Evolutionary conservation across 1,140 invertebrate genomes (phyloP).

Genomic region (Sitodiplosis mosellana): DNA sequence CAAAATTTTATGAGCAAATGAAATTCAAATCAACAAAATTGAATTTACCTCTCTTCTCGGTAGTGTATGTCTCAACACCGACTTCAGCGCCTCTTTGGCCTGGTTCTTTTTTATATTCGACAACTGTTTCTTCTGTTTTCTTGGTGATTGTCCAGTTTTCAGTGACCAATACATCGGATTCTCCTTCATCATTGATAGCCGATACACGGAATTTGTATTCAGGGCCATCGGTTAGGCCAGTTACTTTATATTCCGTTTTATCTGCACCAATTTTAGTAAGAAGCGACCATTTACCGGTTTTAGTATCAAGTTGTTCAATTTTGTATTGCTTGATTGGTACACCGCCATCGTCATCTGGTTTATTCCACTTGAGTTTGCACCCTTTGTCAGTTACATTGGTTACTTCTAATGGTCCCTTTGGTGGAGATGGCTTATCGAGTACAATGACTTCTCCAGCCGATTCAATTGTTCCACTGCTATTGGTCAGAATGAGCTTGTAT

Average conservation of each 20-base stretch:
- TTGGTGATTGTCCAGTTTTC: not conserved
- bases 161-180: not conserved
- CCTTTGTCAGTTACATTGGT: conserved; percentile 69
- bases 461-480: conserved; percentile 72
- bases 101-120: not conserved
- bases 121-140: not conserved
- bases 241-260: conserved; percentile 72
- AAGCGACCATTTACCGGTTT: conserved; percentile 76
- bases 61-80: not conserved
- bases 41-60: not conserved
- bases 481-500: conserved; percentile 68
- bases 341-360: conserved; percentile 86
- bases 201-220: conserved; percentile 94
- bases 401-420: conserved; percentile 72
- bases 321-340: conserved; percentile 86
- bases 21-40: no score
- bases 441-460: conserved; percentile 73
- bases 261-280: conserved; percentile 45
- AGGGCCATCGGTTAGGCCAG: conserved; percentile 71
- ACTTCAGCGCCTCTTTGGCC: not conserved
- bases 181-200: conserved; percentile 92
- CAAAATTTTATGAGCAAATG: no score
- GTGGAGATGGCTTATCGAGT: conserved; percentile 69
- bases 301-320: conserved; percentile 84
- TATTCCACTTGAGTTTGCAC: conserved; percentile 76